Evolutionary conservation across 1,140 invertebrate genomes (phyloP).

Genomic region (Cherax destructor): DNA sequence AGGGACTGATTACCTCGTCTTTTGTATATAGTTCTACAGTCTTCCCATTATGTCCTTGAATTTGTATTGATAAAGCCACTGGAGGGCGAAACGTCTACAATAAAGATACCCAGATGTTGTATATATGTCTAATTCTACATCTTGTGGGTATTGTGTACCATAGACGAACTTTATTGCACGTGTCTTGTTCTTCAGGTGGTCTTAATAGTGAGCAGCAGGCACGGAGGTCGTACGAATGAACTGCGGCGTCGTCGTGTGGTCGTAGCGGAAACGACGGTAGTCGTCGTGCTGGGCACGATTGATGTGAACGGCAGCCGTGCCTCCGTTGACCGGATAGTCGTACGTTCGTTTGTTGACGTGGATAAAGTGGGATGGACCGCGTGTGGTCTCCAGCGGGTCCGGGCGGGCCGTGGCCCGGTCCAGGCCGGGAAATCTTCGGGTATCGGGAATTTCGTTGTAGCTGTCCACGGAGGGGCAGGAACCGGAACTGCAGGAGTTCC

Average conservation of each 20-base stretch:
- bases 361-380: neutral
- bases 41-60: too few species aligned
- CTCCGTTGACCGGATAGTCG: conserved; percentile 70
- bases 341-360: conserved; percentile 51
- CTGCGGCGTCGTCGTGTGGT: conserved; percentile 49
- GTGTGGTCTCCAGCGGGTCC: conserved; percentile 39
- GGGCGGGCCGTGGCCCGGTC: conserved; percentile 68
- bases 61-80: too few species aligned
- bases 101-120: too few species aligned
- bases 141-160: too few species aligned
- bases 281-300: conserved; percentile 65
- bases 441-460: conserved; percentile 61
- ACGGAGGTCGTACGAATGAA: conserved; percentile 44
- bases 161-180: too few species aligned
- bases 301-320: conserved; percentile 64
- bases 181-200: too few species aligned
- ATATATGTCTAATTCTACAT: too few species aligned
- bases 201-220: neutral
- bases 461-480: conserved; percentile 50
- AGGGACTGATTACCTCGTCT: too few species aligned
- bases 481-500: conserved; percentile 54
- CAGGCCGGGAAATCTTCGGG: conserved; percentile 61
- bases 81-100: too few species aligned
- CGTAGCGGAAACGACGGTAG: conserved; percentile 61
- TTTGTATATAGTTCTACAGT: too few species aligned